Conservation (phyloP, 2,888 invertebrate genomes). For the Phytoseiulus persimilis region DNA sequence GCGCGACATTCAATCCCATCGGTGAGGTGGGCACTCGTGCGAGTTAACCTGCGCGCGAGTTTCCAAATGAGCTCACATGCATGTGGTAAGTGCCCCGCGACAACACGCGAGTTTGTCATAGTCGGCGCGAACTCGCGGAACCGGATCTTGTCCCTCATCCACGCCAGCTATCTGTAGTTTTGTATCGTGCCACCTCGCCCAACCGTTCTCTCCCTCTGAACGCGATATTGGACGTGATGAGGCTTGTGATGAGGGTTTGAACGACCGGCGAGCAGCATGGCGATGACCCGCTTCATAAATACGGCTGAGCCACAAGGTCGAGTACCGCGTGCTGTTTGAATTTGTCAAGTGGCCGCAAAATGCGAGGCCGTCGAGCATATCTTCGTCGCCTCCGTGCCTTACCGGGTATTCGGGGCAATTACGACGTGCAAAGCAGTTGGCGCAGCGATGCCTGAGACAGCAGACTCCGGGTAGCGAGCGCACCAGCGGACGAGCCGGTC, state of each 20-base stretch:
- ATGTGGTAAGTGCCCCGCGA: not conserved
- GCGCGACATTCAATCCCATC: too few species aligned
- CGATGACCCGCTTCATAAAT: not conserved
- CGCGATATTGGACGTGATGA: not conserved
- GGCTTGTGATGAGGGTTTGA: not conserved
- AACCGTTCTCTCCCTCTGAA: not conserved
- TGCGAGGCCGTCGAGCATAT: not conserved
- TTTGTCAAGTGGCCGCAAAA: not conserved
- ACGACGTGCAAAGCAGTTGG: too few species aligned
- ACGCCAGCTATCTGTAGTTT: not conserved
- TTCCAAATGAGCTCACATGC: not conserved
- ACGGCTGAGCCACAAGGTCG: not conserved
- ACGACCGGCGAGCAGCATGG: not conserved
- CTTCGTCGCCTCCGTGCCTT: not conserved
- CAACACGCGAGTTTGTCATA: not conserved
- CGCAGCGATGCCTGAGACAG: too few species aligned
- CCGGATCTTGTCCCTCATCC: not conserved
- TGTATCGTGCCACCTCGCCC: not conserved
- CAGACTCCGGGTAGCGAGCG: too few species aligned
- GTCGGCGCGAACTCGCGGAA: not conserved
- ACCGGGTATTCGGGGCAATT: too few species aligned
- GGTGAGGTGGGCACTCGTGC: not conserved
- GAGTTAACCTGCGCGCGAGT: not conserved
- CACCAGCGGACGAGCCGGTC: too few species aligned
- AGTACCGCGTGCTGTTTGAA: not conserved